phyloP scores from a whole-genome alignment of 64 coral and sea anemone species.

The Orbicella faveolata region DNA sequence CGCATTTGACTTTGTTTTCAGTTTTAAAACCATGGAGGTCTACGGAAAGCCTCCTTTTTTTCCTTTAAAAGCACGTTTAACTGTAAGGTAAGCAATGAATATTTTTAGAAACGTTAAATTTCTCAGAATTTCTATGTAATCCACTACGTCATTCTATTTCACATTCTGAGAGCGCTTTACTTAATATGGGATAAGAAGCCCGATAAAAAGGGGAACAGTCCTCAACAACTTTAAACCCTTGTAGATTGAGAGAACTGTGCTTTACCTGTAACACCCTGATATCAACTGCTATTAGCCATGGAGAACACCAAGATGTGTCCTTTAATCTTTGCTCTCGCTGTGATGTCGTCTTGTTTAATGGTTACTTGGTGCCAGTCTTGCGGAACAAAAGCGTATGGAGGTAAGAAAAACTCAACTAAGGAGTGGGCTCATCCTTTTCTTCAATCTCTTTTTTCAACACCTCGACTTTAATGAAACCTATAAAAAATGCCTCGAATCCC shows the following conservation, averaged over 20 bases:
- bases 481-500: too few species aligned
- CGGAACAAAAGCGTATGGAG: neutral
- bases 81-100: neutral
- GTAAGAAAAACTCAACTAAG: neutral
- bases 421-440: too few species aligned
- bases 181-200: neutral
- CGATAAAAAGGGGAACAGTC: neutral
- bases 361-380: neutral
- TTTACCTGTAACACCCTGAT: neutral
- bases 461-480: too few species aligned
- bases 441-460: too few species aligned
- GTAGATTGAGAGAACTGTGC: neutral
- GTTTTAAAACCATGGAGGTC: neutral
- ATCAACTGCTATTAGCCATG: neutral
- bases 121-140: too few species aligned
- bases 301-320: neutral
- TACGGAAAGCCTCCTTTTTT: neutral
- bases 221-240: neutral
- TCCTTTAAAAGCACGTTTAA: neutral
- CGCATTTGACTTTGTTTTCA: too few species aligned
- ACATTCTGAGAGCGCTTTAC: too few species aligned
- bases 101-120: neutral
- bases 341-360: neutral
- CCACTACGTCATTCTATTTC: too few species aligned
- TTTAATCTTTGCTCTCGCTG: neutral